Evolutionary conservation across 1,140 invertebrate species (phyloP).

Genomic region (Bombus superbus): DNA sequence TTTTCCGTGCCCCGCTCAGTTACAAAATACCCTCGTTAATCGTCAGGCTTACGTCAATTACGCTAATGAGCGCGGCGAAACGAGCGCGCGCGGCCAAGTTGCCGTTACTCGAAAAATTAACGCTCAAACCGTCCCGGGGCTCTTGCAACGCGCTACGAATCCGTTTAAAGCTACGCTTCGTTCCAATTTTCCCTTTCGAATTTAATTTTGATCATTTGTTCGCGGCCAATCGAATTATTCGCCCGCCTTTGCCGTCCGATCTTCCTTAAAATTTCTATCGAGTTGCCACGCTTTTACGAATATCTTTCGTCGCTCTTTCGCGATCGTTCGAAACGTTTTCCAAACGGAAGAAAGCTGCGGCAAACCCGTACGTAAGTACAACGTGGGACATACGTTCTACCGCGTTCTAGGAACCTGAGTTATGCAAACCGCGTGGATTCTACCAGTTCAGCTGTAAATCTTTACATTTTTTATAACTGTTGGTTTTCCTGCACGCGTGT

Average conservation of each 20-base stretch:
- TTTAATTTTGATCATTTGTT: neutral
- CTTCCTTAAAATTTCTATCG: neutral
- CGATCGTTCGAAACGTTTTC: neutral
- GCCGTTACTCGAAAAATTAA: slow-evolving; percentile 47
- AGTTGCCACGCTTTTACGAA: neutral
- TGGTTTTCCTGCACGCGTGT: too few species aligned
- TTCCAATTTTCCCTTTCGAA: slow-evolving; percentile 4
- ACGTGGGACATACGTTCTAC: neutral
- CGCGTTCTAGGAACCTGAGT: neutral
- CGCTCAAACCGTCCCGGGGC: neutral
- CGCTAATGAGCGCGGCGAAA: slow-evolving; percentile 55
- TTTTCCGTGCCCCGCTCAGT: slow-evolving; percentile 29
- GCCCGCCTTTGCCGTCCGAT: neutral
- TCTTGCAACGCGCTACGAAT: slow-evolving; percentile 19
- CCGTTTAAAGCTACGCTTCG: neutral
- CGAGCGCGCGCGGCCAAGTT: slow-evolving; percentile 36
- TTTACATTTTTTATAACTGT: neutral
- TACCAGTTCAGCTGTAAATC: neutral
- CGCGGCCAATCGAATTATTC: neutral
- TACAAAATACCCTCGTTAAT: slow-evolving; percentile 62
- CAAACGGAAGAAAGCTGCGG: neutral
- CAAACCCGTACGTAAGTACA: neutral
- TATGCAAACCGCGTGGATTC: neutral
- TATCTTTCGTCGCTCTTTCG: neutral
- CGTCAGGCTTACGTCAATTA: slow-evolving; percentile 65